phyloP scores from a whole-genome alignment of 2,888 invertebrate species.

The Drosophila testacea region DNA sequence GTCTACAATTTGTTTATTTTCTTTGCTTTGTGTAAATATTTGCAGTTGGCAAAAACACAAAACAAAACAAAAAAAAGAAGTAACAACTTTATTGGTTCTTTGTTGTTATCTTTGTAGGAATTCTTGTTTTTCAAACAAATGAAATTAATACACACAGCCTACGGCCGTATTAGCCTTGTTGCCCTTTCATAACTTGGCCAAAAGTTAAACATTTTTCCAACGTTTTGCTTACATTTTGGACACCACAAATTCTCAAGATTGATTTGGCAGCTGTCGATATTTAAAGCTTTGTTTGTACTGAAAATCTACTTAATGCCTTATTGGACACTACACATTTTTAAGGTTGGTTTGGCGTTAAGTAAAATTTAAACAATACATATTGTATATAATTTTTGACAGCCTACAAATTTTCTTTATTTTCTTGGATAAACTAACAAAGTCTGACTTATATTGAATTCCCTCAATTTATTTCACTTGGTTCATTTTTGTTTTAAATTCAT shows the following conservation, averaged over 20 bases:
- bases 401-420: no score
- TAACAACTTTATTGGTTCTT: constrained; percentile 30
- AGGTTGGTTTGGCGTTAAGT: background rate
- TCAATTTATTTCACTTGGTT: no score
- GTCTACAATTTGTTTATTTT: constrained; percentile 19
- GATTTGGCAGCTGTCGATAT: constrained; percentile 16
- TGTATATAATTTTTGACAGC: background rate
- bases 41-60: constrained; percentile 29
- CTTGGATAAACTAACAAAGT: no score
- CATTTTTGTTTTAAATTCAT: no score
- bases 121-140: constrained; percentile 26
- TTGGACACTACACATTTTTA: background rate
- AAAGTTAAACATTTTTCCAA: constrained; percentile 13
- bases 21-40: constrained; percentile 44
- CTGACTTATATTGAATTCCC: no score
- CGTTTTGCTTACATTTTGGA: constrained; percentile 7
- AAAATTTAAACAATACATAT: background rate
- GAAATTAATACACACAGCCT: constrained; percentile 28
- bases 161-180: background rate
- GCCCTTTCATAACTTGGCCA: constrained; percentile 9
- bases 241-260: constrained; percentile 16
- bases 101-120: constrained; percentile 17
- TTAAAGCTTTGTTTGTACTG: background rate
- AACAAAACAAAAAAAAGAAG: background rate
- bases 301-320: background rate